These are phyloP conservation scores for Cherax quadricarinatus DNA, from an alignment of 1,140 invertebrate species.

Conservation along the genomic window DNA sequence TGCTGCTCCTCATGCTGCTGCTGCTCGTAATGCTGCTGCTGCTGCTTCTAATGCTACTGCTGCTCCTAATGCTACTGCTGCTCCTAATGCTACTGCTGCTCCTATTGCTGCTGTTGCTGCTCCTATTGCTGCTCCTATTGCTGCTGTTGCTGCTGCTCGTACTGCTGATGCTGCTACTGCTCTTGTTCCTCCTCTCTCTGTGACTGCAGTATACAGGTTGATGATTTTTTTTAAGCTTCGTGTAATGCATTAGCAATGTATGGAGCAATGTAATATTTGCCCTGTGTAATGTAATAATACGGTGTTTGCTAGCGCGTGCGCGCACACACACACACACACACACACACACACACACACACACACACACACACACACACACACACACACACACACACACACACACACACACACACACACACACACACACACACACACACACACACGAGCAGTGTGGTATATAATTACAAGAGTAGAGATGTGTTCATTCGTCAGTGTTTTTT, in stretches of 20 bases:
- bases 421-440: not conserved
- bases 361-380: not conserved
- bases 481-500: too few relatives aligned
- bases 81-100: too few relatives aligned
- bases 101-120: not conserved
- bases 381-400: not conserved
- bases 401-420: conserved; percentile 10
- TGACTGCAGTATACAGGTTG: not conserved
- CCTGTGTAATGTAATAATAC: not conserved
- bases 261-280: too few relatives aligned
- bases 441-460: not conserved
- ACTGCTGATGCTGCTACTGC: not conserved
- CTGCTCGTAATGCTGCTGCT: not conserved
- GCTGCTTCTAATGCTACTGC: not conserved
- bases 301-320: not conserved
- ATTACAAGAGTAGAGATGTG: not conserved
- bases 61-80: too few relatives aligned
- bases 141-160: not conserved
- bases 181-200: not conserved
- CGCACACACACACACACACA: conserved; percentile 1
- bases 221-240: too few relatives aligned
- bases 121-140: not conserved
- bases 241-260: too few relatives aligned
- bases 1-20: not conserved
- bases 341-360: not conserved